phyloP scores from a whole-genome alignment of 2,888 invertebrate species.

The Rugalucina vietnamica region DNA sequence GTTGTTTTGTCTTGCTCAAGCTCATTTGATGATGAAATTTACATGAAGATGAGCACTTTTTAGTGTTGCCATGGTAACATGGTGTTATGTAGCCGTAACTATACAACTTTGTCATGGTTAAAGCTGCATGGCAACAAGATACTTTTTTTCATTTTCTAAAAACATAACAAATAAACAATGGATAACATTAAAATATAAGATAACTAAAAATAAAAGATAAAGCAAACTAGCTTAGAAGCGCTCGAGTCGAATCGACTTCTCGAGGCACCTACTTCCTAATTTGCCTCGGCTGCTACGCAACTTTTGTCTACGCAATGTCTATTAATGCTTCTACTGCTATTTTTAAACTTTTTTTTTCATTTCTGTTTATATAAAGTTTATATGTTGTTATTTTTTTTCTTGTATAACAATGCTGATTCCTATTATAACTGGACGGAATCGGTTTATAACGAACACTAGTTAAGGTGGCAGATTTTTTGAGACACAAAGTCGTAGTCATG shows the following conservation, averaged over 20 bases:
- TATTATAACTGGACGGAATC: slow-evolving; percentile 1
- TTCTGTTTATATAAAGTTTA: neutral
- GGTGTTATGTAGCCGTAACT: neutral
- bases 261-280: too few species aligned
- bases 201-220: neutral
- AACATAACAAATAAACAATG: neutral
- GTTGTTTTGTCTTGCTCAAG: too few species aligned
- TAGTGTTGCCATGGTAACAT: slow-evolving; percentile 2
- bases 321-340: neutral
- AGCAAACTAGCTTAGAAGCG: too few species aligned
- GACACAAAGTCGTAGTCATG: neutral
- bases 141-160: neutral
- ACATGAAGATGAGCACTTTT: slow-evolving; percentile 4
- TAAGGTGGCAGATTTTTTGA: neutral
- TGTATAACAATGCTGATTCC: neutral
- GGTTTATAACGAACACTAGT: neutral
- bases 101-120: neutral
- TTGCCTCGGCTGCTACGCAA: too few species aligned
- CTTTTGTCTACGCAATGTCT: too few species aligned
- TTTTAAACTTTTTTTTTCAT: neutral
- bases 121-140: neutral
- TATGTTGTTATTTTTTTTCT: neutral
- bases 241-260: too few species aligned
- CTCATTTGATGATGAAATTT: neutral
- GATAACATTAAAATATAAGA: neutral